Percentiles rank a stretch among this genome's conserved stretches.
Conservation (phyloP, 2,888 invertebrate genomes). For the Diplazon laetatorius region DNA sequence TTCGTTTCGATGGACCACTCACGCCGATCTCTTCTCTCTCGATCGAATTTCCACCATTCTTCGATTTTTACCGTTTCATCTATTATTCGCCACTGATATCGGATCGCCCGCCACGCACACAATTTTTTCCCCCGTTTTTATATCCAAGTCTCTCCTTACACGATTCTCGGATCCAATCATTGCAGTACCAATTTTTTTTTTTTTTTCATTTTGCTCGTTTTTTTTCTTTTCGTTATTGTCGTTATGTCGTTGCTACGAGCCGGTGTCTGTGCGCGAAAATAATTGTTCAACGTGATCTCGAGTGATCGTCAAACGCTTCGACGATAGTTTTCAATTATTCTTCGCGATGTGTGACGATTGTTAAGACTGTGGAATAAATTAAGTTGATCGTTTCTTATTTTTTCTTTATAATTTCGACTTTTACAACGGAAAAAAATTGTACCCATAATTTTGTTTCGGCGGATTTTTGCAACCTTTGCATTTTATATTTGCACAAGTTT, state of each 20-base stretch:
- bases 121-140: neutral
- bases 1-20: slow-evolving; percentile 64
- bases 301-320: no score
- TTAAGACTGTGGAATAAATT: no score
- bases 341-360: no score
- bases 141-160: neutral
- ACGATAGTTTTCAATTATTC: no score
- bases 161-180: slow-evolving; percentile 6
- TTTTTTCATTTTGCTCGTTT: neutral
- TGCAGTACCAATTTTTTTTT: neutral
- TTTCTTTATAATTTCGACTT: no score
- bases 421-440: no score
- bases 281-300: neutral
- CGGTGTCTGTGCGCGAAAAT: neutral
- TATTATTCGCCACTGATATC: slow-evolving; percentile 28
- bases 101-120: slow-evolving; percentile 5
- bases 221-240: neutral
- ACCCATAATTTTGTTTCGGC: no score
- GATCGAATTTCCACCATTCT: slow-evolving; percentile 81
- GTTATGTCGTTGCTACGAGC: no score
- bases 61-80: slow-evolving; percentile 65
- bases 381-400: no score
- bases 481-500: no score
- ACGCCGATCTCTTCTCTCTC: slow-evolving; percentile 71
- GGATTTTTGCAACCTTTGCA: no score